Conservation (phyloP, 1,140 invertebrate species). For the Drosophila arawakana region DNA sequence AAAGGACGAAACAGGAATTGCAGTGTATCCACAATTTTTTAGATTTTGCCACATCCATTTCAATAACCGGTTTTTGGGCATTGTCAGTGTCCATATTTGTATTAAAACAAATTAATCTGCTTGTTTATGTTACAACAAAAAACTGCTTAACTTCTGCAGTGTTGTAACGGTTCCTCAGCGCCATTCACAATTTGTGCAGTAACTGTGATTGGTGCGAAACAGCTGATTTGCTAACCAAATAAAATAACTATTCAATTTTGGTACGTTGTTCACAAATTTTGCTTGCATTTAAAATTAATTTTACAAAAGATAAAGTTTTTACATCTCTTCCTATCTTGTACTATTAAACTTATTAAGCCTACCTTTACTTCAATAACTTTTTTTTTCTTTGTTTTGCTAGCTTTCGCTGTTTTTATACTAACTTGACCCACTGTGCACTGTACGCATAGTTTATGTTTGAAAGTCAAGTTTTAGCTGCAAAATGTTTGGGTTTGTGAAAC, state of each 20-base stretch:
- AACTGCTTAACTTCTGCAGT: no score
- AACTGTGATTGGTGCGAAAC: conserved; percentile 9
- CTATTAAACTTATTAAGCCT: no score
- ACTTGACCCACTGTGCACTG: background rate
- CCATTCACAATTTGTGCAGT: conserved; percentile 8
- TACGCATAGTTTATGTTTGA: background rate
- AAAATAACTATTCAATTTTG: conserved; percentile 10
- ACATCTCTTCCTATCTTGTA: background rate
- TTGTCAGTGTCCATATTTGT: background rate
- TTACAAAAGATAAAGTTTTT: background rate
- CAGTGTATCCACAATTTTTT: conserved; percentile 74
- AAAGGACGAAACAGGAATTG: conserved; percentile 60
- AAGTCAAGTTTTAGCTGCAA: conserved; percentile 18
- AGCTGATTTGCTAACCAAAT: conserved; percentile 12
- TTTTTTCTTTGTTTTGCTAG: background rate
- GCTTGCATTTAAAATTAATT: background rate
- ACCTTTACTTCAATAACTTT: background rate
- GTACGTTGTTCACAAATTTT: background rate
- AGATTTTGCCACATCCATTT: conserved; percentile 1
- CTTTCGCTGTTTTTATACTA: background rate
- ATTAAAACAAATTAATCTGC: no score
- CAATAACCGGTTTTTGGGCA: background rate
- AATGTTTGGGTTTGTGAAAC: conserved; percentile 68
- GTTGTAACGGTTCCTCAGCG: conserved; percentile 21
- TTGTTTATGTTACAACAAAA: no score